These are phyloP conservation scores for Lepidocyrtinus sp. DNA, from an alignment of 2,888 invertebrate genomes.

Conservation along the genomic window DNA sequence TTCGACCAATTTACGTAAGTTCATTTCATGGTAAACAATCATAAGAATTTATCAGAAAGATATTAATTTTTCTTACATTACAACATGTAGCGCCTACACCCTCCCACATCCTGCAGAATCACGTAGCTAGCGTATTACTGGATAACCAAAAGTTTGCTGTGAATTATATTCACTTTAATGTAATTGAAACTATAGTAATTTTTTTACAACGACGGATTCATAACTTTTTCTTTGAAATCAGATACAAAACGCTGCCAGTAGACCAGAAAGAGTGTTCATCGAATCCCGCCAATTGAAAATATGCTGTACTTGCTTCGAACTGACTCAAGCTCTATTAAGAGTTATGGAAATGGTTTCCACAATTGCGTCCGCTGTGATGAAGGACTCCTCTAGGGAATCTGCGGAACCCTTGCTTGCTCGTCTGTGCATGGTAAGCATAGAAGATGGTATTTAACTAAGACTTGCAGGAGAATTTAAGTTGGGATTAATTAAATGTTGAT, in stretches of 20 bases:
- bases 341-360: slow-evolving; percentile 85
- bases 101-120: slow-evolving; percentile 78
- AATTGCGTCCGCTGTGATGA: slow-evolving; percentile 79
- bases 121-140: slow-evolving; percentile 78
- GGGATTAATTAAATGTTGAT: slow-evolving; percentile 2
- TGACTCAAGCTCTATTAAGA: slow-evolving; percentile 83
- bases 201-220: background rate
- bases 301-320: slow-evolving; percentile 87
- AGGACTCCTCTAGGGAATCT: slow-evolving; percentile 78
- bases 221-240: slow-evolving; percentile 67
- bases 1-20: slow-evolving; percentile 66
- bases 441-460: background rate
- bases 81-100: slow-evolving; percentile 79
- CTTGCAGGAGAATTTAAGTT: slow-evolving; percentile 9
- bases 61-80: background rate
- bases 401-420: slow-evolving; percentile 82
- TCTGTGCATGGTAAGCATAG: slow-evolving; percentile 77
- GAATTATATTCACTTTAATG: slow-evolving; percentile 81
- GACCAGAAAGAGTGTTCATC: slow-evolving; percentile 77
- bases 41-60: background rate
- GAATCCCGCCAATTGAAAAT: slow-evolving; percentile 85
- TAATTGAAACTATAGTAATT: slow-evolving; percentile 80
- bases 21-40: no score
- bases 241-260: slow-evolving; percentile 79
- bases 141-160: slow-evolving; percentile 79